Conservation (phyloP, 2,888 invertebrate genomes). For the Mythimna impura region DNA sequence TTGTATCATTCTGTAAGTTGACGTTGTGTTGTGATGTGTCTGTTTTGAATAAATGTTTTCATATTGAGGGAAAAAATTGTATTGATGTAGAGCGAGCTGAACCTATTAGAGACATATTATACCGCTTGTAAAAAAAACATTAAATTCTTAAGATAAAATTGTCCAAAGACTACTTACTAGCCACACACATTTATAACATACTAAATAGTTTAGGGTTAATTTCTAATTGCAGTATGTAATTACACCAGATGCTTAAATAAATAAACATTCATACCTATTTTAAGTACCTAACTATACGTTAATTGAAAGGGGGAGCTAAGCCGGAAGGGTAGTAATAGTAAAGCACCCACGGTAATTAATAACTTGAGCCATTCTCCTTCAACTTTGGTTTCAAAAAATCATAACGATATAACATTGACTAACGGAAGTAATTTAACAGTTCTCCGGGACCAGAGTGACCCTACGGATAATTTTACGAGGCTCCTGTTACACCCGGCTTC, state of each 20-base stretch:
- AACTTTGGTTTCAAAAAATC: conserved; percentile 35
- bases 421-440: conserved; percentile 35
- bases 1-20: too few species aligned
- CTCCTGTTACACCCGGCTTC: conserved; percentile 18
- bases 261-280: conserved; percentile 5
- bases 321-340: conserved; percentile 18
- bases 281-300: not conserved
- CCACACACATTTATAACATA: too few species aligned
- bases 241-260: conserved; percentile 11
- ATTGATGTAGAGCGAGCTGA: too few species aligned
- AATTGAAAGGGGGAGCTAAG: conserved; percentile 7
- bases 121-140: too few species aligned
- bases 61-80: too few species aligned
- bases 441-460: not conserved
- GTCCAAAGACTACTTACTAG: too few species aligned
- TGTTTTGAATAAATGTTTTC: too few species aligned
- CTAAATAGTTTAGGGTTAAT: not conserved
- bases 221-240: not conserved
- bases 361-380: conserved; percentile 23
- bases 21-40: too few species aligned
- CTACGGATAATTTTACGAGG: conserved; percentile 15
- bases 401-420: conserved; percentile 27
- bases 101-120: too few species aligned
- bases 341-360: conserved; percentile 20
- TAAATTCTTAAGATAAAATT: too few species aligned